Conservation (phyloP, 2,888 invertebrate genomes). For the Lasioglossum malachurum region DNA sequence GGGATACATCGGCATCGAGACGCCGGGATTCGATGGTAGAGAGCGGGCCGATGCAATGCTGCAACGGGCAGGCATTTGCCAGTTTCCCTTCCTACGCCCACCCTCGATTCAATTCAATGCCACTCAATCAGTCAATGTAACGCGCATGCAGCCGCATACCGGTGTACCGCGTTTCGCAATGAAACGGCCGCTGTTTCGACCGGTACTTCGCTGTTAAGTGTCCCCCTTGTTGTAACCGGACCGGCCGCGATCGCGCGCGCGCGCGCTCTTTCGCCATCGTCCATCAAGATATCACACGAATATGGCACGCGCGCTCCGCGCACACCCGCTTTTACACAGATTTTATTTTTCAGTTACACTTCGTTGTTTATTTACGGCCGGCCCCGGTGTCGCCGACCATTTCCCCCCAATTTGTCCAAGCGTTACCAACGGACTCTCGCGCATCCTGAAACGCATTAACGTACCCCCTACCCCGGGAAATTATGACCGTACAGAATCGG, state of each 20-base stretch:
- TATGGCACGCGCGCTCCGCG: slow-evolving; percentile 52
- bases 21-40: slow-evolving; percentile 38
- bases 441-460: slow-evolving; percentile 27
- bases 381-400: slow-evolving; percentile 31
- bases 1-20: slow-evolving; percentile 12
- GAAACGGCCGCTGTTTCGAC: slow-evolving; percentile 69
- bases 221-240: slow-evolving; percentile 70
- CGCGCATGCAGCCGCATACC: slow-evolving; percentile 78
- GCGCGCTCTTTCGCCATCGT: slow-evolving; percentile 46
- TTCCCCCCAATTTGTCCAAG: slow-evolving; percentile 37
- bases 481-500: slow-evolving; percentile 20
- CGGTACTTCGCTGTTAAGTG: slow-evolving; percentile 71
- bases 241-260: slow-evolving; percentile 48
- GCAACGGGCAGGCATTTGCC: slow-evolving; percentile 79
- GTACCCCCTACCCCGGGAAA: not conserved
- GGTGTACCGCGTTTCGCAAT: slow-evolving; percentile 73
- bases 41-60: slow-evolving; percentile 66
- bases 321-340: slow-evolving; percentile 57
- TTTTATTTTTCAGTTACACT: slow-evolving; percentile 72
- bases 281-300: slow-evolving; percentile 65
- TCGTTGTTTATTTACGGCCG: slow-evolving; percentile 65
- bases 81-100: slow-evolving; percentile 72
- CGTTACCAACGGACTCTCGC: slow-evolving; percentile 8
- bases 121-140: slow-evolving; percentile 84
- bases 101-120: slow-evolving; percentile 84